phyloP scores from a whole-genome alignment of 2,888 invertebrate genomes.

The Capitulum mitella region DNA sequence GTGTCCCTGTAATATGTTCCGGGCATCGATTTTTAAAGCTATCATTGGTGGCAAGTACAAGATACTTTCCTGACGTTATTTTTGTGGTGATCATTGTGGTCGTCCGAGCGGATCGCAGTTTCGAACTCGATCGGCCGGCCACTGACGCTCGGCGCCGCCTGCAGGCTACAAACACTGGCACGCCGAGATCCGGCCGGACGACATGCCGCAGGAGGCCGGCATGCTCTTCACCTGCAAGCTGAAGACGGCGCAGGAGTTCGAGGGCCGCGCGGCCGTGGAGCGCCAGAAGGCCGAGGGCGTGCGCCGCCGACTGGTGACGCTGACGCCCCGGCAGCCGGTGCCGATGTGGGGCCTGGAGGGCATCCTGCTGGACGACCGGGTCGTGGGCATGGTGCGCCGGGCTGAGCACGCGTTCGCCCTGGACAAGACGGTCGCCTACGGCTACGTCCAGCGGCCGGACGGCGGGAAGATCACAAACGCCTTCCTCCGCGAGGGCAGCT shows the following conservation, averaged over 20 bases:
- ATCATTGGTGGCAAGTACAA: too few relatives aligned
- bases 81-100: too few relatives aligned
- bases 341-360: slow-evolving; percentile 81
- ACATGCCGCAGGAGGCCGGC: slow-evolving; percentile 79
- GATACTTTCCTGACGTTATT: too few relatives aligned
- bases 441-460: slow-evolving; percentile 45
- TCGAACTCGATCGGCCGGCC: too few relatives aligned
- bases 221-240: slow-evolving; percentile 67
- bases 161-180: slow-evolving; percentile 80
- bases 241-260: slow-evolving; percentile 61
- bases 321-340: slow-evolving; percentile 46
- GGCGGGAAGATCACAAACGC: slow-evolving; percentile 30
- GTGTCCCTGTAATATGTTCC: too few relatives aligned
- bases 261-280: slow-evolving; percentile 66
- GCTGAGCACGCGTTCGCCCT: slow-evolving; percentile 66
- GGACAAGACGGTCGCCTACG: slow-evolving; percentile 55
- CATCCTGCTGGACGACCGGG: slow-evolving; percentile 57
- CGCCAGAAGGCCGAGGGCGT: slow-evolving; percentile 56
- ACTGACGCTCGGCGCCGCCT: too few relatives aligned
- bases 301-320: slow-evolving; percentile 58
- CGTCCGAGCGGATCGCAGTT: too few relatives aligned
- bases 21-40: too few relatives aligned
- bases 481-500: slow-evolving; percentile 57
- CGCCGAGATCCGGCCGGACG: slow-evolving; percentile 68
- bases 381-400: slow-evolving; percentile 71